A percentile compares a stretch with the other conserved stretches of the same genome.
Conservation (phyloP, 2,113 vertebrate genomes). For the Hystrix brachyura region DNA sequence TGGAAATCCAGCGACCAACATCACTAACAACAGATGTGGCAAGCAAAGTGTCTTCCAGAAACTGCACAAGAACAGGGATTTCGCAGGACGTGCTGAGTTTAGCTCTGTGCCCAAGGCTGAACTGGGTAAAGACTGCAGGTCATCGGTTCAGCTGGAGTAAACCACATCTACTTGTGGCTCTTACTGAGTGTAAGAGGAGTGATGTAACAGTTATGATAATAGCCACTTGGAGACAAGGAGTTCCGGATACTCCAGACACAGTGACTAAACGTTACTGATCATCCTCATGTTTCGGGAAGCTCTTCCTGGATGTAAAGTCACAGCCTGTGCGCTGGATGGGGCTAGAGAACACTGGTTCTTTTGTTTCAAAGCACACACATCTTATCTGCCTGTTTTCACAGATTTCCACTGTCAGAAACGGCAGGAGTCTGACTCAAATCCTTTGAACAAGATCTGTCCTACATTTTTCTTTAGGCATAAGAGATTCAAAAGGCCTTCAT, state of each 20-base stretch:
- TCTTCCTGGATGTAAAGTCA: not conserved
- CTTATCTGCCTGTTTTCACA: accelerated
- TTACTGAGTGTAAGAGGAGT: accelerated
- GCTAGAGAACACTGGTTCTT: accelerated
- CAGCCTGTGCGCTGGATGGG: accelerated
- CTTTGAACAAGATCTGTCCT: accelerated
- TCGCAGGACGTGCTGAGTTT: accelerated
- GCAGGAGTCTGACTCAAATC: not conserved
- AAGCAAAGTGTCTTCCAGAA: not conserved
- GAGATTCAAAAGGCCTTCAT: not conserved
- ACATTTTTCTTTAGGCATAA: not conserved
- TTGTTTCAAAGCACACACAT: accelerated
- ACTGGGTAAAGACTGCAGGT: too few relatives aligned
- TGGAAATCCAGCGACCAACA: not conserved
- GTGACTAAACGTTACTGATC: accelerated
- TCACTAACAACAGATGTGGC: too few relatives aligned
- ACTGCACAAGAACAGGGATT: not conserved
- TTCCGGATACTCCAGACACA: not conserved
- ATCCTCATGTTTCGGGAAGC: not conserved
- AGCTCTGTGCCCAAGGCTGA: not conserved
- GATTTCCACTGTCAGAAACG: accelerated
- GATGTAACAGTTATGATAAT: accelerated
- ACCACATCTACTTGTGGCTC: not conserved
- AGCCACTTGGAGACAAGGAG: not conserved
- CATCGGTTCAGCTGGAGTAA: accelerated